Evolutionary conservation across 2,113 vertebrate species (phyloP).

Genomic region (Orthonyx spaldingii): DNA sequence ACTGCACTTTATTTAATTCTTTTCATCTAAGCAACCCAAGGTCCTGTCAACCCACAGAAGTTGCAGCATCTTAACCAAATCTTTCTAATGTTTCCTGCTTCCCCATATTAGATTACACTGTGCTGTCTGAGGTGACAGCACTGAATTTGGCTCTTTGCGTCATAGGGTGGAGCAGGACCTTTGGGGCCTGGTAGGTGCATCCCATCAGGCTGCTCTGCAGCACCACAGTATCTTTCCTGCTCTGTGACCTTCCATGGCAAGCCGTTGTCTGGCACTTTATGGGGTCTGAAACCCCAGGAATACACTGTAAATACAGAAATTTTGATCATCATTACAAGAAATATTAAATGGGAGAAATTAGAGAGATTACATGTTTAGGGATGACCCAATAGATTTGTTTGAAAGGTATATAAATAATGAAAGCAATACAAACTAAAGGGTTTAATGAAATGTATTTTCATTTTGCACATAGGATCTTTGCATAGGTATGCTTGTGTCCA

Average conservation of each 20-base stretch:
- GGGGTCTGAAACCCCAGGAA: not conserved
- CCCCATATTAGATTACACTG: not conserved
- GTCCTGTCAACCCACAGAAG: not conserved
- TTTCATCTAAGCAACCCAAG: not conserved
- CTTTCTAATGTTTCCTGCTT: not conserved
- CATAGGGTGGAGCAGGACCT: not conserved
- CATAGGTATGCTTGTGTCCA: not conserved
- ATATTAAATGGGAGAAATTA: not conserved
- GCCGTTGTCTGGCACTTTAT: not conserved
- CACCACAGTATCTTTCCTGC: not conserved
- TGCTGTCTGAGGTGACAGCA: not conserved
- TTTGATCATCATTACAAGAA: not conserved
- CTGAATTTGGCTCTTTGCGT: not conserved
- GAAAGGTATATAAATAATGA: not conserved
- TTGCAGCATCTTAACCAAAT: not conserved
- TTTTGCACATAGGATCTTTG: not conserved
- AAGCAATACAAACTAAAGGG: not conserved
- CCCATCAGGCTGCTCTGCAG: not conserved
- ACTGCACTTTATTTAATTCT: not conserved
- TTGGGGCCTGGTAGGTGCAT: not conserved
- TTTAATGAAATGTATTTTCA: not conserved
- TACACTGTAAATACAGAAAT: not conserved
- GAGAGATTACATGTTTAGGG: not conserved
- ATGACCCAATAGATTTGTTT: not conserved
- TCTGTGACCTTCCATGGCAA: not conserved